Evolutionary conservation across 2,113 vertebrate species (phyloP).

Genomic region (Chauna torquata): DNA sequence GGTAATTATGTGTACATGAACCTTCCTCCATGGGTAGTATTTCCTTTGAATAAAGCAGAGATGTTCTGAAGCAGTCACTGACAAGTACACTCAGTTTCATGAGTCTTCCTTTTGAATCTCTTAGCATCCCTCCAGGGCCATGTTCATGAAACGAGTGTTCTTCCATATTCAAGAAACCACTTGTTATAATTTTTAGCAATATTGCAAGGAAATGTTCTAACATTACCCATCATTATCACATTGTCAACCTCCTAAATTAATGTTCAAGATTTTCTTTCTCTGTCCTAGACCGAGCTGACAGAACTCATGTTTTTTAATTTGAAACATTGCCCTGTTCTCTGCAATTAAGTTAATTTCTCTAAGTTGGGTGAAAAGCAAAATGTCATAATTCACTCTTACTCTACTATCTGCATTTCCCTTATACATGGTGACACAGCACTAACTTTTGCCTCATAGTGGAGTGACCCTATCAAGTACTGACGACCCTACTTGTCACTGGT

Average conservation of each 20-base stretch:
- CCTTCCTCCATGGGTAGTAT: not conserved
- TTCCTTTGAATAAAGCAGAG: not conserved
- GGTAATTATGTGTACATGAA: not conserved
- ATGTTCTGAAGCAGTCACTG: not conserved
- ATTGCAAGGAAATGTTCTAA: not conserved
- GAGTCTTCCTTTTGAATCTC: not conserved
- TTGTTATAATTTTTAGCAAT: not conserved
- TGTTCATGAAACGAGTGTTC: not conserved
- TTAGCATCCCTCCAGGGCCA: not conserved
- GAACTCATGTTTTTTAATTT: not conserved
- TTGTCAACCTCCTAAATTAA: not conserved
- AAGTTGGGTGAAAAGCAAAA: not conserved
- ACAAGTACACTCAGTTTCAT: not conserved
- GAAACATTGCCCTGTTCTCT: not conserved
- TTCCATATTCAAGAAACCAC: not conserved
- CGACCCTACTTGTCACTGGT: not conserved
- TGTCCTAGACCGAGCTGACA: not conserved
- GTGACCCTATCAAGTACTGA: not conserved
- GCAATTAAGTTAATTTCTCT: not conserved
- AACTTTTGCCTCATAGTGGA: not conserved
- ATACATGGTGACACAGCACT: not conserved
- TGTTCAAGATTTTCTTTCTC: not conserved
- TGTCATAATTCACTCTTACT: not conserved
- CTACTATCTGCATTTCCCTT: not conserved
- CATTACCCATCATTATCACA: not conserved